phyloP scores from a whole-genome alignment of 2,888 invertebrate genomes.

The Polietes domitor region DNA sequence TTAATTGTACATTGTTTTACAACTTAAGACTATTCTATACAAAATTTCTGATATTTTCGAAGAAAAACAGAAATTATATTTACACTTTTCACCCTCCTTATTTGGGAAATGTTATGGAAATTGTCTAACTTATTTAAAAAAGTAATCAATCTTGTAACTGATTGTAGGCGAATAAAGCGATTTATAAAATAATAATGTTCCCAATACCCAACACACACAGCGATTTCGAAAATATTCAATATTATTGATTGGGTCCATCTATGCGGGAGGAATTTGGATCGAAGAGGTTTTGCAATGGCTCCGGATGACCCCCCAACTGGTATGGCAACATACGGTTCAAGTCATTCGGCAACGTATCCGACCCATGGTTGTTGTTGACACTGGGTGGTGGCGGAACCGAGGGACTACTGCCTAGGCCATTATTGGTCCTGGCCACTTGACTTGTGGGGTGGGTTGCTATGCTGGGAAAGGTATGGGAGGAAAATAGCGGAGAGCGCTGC shows the following conservation, averaged over 20 bases:
- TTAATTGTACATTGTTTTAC: no score
- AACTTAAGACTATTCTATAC: no score
- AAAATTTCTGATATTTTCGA: no score
- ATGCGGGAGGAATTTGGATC: slow-evolving; percentile 72
- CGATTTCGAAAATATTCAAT: not conserved
- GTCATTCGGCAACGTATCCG: slow-evolving; percentile 76
- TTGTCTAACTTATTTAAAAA: no score
- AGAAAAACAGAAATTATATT: no score
- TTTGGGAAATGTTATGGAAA: no score
- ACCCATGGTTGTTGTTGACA: slow-evolving; percentile 37
- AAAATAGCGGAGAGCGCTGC: slow-evolving; percentile 71
- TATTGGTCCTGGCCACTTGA: slow-evolving; percentile 49
- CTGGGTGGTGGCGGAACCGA: not conserved
- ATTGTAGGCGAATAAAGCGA: no score
- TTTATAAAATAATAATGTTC: no score
- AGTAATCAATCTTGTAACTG: no score
- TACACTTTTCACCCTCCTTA: no score
- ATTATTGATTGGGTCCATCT: slow-evolving; percentile 71
- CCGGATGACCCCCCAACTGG: slow-evolving; percentile 80
- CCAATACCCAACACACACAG: no score
- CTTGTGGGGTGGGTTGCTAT: slow-evolving; percentile 50
- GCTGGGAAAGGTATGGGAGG: slow-evolving; percentile 72
- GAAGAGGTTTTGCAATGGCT: slow-evolving; percentile 81
- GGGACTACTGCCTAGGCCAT: not conserved
- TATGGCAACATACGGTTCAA: slow-evolving; percentile 79